Percentiles rank a stretch among this genome's conserved stretches.
Conservation (phyloP, 1,140 invertebrate genomes). For the Acromyrmex echinatior region DNA sequence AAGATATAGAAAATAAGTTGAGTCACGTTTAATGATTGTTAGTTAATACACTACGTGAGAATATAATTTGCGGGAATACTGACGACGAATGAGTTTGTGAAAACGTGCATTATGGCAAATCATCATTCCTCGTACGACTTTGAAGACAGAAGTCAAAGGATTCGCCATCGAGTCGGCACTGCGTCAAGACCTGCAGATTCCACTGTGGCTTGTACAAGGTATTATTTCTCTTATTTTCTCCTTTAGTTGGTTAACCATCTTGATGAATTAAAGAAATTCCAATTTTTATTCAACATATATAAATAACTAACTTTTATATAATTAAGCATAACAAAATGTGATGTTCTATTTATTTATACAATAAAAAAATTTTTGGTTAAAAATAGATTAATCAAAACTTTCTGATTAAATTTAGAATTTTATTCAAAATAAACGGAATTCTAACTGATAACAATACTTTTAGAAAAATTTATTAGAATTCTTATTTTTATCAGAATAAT, state of each 20-base stretch:
- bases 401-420: too few species aligned
- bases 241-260: neutral
- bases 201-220: constrained; percentile 84
- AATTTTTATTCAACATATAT: neutral
- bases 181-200: constrained; percentile 81
- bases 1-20: neutral
- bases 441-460: too few species aligned
- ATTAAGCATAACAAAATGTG: neutral
- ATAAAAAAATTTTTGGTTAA: too few species aligned
- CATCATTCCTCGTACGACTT: constrained; percentile 84
- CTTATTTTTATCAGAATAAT: too few species aligned
- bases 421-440: too few species aligned
- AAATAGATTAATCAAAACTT: too few species aligned
- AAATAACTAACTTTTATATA: neutral
- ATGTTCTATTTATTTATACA: neutral
- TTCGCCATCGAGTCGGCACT: constrained; percentile 80
- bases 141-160: constrained; percentile 82
- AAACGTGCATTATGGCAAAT: constrained; percentile 77
- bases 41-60: neutral
- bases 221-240: neutral
- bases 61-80: constrained; percentile 7
- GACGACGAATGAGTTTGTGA: constrained; percentile 66
- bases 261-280: neutral
- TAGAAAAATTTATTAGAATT: too few species aligned
- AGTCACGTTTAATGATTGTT: constrained; percentile 11